Evolutionary conservation across 2,888 invertebrate species (phyloP).

Genomic region (Trisateles emortualis): DNA sequence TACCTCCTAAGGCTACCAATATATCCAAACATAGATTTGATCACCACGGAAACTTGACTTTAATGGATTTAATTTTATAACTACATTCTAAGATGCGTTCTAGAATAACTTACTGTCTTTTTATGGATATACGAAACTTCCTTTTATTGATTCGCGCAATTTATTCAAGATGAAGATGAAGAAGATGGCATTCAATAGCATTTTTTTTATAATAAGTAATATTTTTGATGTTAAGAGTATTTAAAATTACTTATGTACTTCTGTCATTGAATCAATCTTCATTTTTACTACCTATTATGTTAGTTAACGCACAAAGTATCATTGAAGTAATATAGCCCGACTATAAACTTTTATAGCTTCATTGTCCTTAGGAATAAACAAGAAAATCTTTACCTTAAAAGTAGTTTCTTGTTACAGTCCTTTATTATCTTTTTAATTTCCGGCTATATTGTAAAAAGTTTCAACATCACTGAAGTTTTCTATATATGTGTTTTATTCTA

Average conservation of each 20-base stretch:
- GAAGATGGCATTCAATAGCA: not conserved
- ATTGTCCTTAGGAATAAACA: constrained; percentile 31
- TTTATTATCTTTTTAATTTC: constrained; percentile 16
- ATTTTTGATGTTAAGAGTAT: not conserved
- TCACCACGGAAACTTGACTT: no score
- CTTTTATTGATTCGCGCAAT: not conserved
- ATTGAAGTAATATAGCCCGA: constrained; percentile 28
- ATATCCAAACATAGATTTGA: no score
- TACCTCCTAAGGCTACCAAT: not conserved
- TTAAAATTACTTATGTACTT: constrained; percentile 3
- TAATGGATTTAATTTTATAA: no score
- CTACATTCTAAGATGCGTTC: not conserved
- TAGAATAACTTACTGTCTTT: not conserved
- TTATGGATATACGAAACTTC: no score
- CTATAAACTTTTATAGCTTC: constrained; percentile 31
- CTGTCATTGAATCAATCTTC: constrained; percentile 21
- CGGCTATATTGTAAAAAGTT: not conserved
- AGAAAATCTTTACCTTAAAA: constrained; percentile 24
- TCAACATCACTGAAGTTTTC: not conserved
- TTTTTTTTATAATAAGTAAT: not conserved
- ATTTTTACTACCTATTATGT: constrained; percentile 33
- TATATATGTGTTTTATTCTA: no score
- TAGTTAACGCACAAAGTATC: constrained; percentile 20
- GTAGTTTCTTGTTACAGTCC: constrained; percentile 18
- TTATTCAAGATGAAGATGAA: not conserved